Evolutionary conservation across 2,888 invertebrate genomes (phyloP).

Genomic region (Platycheirus albimanus): DNA sequence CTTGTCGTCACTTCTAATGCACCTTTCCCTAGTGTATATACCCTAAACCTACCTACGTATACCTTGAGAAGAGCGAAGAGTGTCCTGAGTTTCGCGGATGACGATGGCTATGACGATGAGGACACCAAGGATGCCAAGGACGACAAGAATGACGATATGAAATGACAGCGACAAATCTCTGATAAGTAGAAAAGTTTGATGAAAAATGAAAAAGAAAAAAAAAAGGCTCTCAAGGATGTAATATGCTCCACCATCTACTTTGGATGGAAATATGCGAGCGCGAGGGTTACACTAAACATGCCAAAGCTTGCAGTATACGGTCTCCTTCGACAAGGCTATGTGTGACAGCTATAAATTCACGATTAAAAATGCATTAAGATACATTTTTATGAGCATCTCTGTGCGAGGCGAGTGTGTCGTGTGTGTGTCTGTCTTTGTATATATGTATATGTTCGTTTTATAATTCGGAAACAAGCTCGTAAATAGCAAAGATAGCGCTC

Average conservation of each 20-base stretch:
- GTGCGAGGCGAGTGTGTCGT: no score
- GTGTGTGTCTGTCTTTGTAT: no score
- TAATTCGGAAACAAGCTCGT: constrained; percentile 71
- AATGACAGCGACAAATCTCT: constrained; percentile 54
- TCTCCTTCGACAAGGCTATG: constrained; percentile 13
- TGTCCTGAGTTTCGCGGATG: not conserved
- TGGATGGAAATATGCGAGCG: no score
- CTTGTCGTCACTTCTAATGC: constrained; percentile 25
- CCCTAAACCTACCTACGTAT: no score
- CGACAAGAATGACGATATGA: constrained; percentile 3
- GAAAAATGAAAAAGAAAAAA: constrained; percentile 24
- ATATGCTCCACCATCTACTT: no score
- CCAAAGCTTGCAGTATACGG: no score
- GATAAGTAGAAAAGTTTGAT: constrained; percentile 65
- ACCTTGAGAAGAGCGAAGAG: not conserved
- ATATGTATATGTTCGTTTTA: constrained; percentile 60
- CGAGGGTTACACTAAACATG: no score
- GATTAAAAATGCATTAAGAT: constrained; percentile 75
- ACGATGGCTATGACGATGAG: not conserved
- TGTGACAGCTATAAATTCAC: constrained; percentile 71
- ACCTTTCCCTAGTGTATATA: not conserved
- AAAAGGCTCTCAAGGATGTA: not conserved
- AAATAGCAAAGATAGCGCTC: constrained; percentile 42
- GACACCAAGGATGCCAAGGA: constrained; percentile 5
- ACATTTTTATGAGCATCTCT: constrained; percentile 42